Evolutionary conservation across 2,113 vertebrate genomes (phyloP).

Genomic region (Equus quagga): DNA sequence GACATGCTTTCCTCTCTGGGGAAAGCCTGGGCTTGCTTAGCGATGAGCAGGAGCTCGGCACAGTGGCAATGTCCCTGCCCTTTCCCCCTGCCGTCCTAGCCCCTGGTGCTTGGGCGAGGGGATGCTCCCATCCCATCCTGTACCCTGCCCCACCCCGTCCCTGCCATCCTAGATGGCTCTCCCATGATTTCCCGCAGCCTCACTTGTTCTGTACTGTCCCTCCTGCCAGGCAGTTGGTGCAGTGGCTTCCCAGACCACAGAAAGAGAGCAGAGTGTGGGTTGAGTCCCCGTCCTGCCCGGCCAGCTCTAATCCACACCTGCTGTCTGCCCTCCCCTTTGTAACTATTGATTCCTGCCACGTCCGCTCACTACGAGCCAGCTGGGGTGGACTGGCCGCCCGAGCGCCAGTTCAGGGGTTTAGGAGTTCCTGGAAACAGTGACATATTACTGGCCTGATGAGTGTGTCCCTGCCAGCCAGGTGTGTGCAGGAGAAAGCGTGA

Average conservation of each 20-base stretch:
- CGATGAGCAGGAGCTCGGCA: background rate
- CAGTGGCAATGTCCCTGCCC: background rate
- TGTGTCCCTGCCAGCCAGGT: background rate
- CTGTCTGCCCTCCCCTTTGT: slow-evolving; percentile 52
- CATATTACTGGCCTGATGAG: background rate
- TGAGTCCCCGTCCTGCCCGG: background rate
- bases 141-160: background rate
- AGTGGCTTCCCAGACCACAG: background rate
- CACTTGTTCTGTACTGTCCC: background rate
- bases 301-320: background rate
- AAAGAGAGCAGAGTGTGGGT: background rate
- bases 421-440: slow-evolving; percentile 68
- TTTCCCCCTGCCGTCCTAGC: accelerated
- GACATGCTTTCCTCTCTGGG: background rate
- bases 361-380: background rate
- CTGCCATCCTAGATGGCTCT: background rate
- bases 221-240: background rate
- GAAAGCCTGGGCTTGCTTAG: background rate
- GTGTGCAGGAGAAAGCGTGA: background rate
- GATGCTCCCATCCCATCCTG: background rate
- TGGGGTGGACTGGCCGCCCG: background rate
- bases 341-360: background rate
- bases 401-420: slow-evolving; percentile 16
- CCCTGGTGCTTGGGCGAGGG: background rate
- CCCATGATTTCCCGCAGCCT: background rate